phyloP scores from a whole-genome alignment of 2,113 vertebrate genomes.

The Sula dactylatra region DNA sequence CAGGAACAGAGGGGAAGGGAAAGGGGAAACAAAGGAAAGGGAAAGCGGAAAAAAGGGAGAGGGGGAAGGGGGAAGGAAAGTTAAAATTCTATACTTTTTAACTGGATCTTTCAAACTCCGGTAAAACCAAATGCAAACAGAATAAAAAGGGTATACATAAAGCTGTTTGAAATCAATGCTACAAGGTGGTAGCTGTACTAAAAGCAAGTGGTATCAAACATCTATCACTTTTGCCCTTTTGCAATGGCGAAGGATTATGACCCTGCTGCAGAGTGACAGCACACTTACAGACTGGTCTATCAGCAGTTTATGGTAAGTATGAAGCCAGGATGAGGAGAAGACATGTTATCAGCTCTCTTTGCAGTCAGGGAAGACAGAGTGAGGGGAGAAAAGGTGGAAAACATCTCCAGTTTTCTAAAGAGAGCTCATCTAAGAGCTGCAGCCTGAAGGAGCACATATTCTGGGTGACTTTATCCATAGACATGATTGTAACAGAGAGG shows the following conservation, averaged over 20 bases:
- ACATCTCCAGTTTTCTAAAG: background rate
- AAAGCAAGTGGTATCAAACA: background rate
- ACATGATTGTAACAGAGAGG: background rate
- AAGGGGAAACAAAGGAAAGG: too few species aligned
- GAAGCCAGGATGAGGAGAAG: background rate
- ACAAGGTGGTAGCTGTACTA: background rate
- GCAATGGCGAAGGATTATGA: background rate
- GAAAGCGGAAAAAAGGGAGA: too few species aligned
- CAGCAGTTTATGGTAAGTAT: background rate
- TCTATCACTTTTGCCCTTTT: background rate
- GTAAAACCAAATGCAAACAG: background rate
- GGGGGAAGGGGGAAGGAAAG: background rate
- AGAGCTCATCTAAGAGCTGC: background rate
- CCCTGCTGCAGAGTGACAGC: background rate
- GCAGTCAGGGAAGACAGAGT: background rate
- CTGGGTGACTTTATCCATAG: background rate
- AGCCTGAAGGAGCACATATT: background rate
- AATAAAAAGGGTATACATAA: background rate
- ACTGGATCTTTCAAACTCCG: background rate
- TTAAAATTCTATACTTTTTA: background rate
- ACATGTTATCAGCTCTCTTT: background rate
- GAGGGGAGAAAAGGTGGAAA: background rate
- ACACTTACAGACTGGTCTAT: background rate
- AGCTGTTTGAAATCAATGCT: background rate
- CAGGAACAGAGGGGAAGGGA: background rate